Percentiles rank a stretch among this genome's conserved stretches.
phyloP scores from a whole-genome alignment of 2,797 vertebrate genomes.

The Alosa sapidissima region DNA sequence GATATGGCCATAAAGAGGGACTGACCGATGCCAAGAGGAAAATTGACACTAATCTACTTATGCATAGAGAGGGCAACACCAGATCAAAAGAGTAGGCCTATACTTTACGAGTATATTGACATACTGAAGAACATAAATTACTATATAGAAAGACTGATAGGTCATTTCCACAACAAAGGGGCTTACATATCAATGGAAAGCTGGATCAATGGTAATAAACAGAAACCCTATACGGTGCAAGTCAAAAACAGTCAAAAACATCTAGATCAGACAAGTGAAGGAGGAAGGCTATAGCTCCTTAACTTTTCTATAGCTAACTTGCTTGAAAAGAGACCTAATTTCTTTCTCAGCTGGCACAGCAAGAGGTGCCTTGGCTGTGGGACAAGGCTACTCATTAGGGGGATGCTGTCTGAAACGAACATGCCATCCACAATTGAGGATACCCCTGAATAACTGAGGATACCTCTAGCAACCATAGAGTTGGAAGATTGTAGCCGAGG shows the following conservation, averaged over 20 bases:
- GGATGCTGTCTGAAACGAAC: background rate
- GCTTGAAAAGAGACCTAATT: background rate
- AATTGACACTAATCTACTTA: background rate
- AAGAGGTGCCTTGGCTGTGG: background rate
- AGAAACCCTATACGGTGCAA: background rate
- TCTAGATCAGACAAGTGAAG: background rate
- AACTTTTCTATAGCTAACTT: background rate
- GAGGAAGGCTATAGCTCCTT: background rate
- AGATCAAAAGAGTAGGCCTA: background rate
- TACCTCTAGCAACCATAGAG: background rate
- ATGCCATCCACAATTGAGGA: background rate
- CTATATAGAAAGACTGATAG: background rate
- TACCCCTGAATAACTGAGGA: background rate
- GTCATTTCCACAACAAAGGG: background rate
- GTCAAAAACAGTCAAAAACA: background rate
- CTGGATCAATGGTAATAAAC: background rate
- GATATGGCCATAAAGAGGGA: background rate
- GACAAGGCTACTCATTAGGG: background rate
- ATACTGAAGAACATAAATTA: background rate
- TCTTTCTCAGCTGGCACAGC: background rate
- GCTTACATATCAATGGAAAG: constrained; percentile 1
- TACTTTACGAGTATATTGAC: background rate
- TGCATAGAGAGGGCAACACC: background rate
- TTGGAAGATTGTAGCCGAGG: background rate
- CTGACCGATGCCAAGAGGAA: background rate